Percentiles rank a stretch among this genome's conserved stretches.
phyloP scores from a whole-genome alignment of 2,113 vertebrate species.

The Brachyhypopomus occidentalis region DNA sequence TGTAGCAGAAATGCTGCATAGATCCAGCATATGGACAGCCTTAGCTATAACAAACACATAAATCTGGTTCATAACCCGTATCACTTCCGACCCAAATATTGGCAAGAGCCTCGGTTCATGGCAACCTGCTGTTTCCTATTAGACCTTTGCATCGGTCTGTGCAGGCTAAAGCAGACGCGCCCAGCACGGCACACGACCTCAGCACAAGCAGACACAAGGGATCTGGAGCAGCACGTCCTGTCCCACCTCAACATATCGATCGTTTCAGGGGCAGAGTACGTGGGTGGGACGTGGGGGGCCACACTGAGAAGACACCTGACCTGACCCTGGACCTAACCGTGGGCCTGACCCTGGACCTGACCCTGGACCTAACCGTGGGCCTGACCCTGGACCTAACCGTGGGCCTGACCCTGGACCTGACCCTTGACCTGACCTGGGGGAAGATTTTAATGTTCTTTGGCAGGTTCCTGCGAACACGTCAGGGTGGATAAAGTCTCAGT shows the following conservation, averaged over 20 bases:
- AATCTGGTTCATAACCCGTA: neutral
- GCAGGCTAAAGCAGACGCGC: neutral
- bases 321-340: neutral
- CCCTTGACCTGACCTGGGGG: neutral
- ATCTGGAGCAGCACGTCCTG: conserved; percentile 22
- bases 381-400: neutral
- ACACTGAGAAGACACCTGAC: conserved; percentile 43
- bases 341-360: too few relatives aligned
- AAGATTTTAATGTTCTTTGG: conserved; percentile 51
- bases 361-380: neutral
- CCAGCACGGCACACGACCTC: too few relatives aligned
- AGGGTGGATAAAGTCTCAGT: conserved; percentile 54
- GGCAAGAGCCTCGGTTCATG: neutral
- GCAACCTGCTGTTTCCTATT: conserved; percentile 6
- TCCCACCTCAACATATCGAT: conserved; percentile 1
- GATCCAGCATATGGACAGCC: neutral
- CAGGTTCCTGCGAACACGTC: conserved; percentile 52
- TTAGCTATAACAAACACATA: conserved; percentile 4
- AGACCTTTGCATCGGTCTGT: neutral
- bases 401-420: too few relatives aligned
- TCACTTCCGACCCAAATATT: neutral
- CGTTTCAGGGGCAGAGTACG: conserved; percentile 30
- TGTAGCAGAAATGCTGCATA: conserved; percentile 10
- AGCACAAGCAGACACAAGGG: too few relatives aligned
- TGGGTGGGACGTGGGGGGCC: conserved; percentile 29